These are phyloP conservation scores for Dinomys branickii DNA, from an alignment of 2,113 vertebrate genomes.

Conservation along the genomic window DNA sequence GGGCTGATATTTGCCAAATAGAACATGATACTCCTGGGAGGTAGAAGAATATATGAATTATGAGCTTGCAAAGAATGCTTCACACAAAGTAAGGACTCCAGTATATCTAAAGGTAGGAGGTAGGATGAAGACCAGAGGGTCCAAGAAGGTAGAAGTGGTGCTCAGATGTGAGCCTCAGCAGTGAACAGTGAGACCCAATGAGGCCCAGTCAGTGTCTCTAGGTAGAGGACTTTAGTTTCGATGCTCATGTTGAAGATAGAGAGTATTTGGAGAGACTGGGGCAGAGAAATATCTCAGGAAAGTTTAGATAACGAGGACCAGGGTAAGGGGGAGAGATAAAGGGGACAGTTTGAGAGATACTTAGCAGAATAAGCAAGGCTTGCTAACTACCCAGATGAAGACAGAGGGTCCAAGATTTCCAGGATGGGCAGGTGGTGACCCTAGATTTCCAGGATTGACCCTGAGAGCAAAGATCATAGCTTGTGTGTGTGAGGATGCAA, in stretches of 20 bases:
- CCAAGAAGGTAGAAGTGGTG: not conserved
- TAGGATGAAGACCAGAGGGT: not conserved
- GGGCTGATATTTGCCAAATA: not conserved
- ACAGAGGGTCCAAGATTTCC: not conserved
- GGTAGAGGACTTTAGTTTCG: not conserved
- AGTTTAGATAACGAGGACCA: not conserved
- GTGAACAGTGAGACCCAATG: too few species aligned
- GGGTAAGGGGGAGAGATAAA: not conserved
- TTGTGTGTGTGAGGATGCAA: conserved; percentile 5
- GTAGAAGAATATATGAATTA: not conserved
- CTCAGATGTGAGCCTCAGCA: not conserved
- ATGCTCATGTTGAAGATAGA: not conserved
- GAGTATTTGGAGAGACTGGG: not conserved
- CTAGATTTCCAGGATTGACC: too few species aligned
- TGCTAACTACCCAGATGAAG: not conserved
- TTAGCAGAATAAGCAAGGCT: not conserved
- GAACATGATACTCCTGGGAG: not conserved
- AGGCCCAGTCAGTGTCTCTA: not conserved
- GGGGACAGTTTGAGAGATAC: not conserved
- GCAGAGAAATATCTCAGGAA: not conserved
- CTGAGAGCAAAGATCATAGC: not conserved
- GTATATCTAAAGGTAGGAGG: not conserved
- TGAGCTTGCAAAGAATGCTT: not conserved
- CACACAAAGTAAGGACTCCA: not conserved
- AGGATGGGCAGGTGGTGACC: not conserved